These are phyloP conservation scores for Coecobrya sp. DNA, from an alignment of 2,888 invertebrate genomes.

Conservation along the genomic window DNA sequence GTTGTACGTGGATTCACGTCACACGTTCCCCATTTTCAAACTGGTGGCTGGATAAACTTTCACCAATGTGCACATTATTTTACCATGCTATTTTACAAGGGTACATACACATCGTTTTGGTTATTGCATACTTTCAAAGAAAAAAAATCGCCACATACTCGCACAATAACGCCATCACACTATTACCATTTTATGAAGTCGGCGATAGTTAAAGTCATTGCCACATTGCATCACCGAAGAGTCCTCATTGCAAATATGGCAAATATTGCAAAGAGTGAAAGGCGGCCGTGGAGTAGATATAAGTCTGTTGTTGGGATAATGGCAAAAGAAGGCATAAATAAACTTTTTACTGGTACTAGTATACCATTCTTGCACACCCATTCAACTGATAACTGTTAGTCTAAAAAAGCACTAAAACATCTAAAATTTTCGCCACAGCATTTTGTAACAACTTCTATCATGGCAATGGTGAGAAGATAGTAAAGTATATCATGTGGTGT, in stretches of 20 bases:
- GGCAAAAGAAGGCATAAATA: neutral
- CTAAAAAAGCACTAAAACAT: neutral
- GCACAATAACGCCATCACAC: neutral
- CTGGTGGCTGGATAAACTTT: too few relatives aligned
- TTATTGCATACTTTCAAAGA: neutral
- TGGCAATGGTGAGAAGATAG: constrained; percentile 46
- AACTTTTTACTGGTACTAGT: neutral
- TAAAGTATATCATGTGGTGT: constrained; percentile 65
- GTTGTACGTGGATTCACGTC: constrained; percentile 55
- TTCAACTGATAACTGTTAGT: constrained; percentile 3
- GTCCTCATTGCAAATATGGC: too few relatives aligned
- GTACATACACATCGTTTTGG: neutral
- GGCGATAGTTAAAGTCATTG: constrained; percentile 60
- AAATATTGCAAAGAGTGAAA: too few relatives aligned
- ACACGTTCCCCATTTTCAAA: constrained; percentile 15
- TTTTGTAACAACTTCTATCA: constrained; percentile 69
- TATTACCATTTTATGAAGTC: constrained; percentile 62
- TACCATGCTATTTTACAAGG: neutral
- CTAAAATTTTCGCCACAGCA: constrained; percentile 42
- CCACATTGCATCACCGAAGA: constrained; percentile 51
- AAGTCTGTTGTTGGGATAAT: neutral
- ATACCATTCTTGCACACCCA: neutral
- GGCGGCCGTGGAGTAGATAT: too few relatives aligned
- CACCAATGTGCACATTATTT: too few relatives aligned
- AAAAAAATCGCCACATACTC: neutral